Percentiles rank a stretch among this genome's conserved stretches.
Evolutionary conservation across 2,888 invertebrate genomes (phyloP).

Genomic region (Xanthia togata): DNA sequence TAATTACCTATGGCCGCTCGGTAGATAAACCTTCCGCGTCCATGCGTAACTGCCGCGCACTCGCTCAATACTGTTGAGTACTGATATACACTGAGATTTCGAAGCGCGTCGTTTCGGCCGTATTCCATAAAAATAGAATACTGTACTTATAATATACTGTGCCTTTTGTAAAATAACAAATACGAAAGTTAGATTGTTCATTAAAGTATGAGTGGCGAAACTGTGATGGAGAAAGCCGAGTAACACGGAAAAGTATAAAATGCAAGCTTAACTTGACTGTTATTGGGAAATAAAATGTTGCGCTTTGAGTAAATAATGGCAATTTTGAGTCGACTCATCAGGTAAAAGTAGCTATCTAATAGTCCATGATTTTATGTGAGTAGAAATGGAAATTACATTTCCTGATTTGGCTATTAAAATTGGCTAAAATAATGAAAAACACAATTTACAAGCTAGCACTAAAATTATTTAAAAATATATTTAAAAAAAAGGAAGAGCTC

Average conservation of each 20-base stretch:
- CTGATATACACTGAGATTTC: no score
- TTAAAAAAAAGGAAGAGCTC: no score
- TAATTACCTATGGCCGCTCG: no score
- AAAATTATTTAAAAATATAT: no score
- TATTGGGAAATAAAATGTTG: constrained; percentile 22
- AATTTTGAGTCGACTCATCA: constrained; percentile 36
- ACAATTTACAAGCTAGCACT: no score
- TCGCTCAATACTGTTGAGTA: no score
- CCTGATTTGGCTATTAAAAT: constrained; percentile 7
- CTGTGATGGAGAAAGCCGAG: constrained; percentile 37
- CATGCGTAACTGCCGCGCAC: no score
- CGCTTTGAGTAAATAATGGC: constrained; percentile 17
- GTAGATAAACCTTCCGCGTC: no score
- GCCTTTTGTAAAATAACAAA: constrained; percentile 44
- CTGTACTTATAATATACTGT: no score
- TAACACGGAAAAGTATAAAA: constrained; percentile 31
- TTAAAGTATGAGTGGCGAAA: constrained; percentile 36
- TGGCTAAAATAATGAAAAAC: no score
- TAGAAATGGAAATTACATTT: constrained; percentile 2
- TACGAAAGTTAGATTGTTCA: constrained; percentile 39
- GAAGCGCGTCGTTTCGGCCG: no score
- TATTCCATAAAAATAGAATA: no score
- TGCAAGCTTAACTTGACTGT: constrained; percentile 36
- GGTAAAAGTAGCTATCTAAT: constrained; percentile 34
- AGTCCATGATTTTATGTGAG: constrained; percentile 1